Percentiles rank a stretch among this genome's conserved stretches.
Conservation (phyloP, 1,140 invertebrate species). For the Monochamus saltuarius region DNA sequence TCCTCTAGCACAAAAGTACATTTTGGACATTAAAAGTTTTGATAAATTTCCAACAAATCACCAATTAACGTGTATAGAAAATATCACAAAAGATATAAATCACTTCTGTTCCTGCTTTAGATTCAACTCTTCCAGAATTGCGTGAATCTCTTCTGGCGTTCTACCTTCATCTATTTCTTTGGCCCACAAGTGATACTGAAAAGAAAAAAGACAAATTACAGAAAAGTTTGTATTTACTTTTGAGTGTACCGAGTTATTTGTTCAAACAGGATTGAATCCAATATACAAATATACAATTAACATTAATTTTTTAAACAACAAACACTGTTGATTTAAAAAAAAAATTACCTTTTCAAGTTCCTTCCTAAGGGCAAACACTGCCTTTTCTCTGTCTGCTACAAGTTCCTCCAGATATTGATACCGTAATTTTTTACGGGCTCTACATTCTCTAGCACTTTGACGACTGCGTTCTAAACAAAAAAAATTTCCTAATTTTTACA, state of each 20-base stretch:
- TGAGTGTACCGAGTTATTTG: no score
- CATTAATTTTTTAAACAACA: no score
- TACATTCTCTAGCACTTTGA: conserved; percentile 95
- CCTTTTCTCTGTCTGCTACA: conserved; percentile 89
- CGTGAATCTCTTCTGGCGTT: conserved; percentile 74
- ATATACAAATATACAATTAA: no score
- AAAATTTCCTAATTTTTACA: neutral
- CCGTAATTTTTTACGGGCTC: conserved; percentile 93
- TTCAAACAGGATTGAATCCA: no score
- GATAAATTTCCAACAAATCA: no score
- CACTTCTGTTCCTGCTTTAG: conserved; percentile 60
- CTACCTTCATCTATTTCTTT: conserved; percentile 76
- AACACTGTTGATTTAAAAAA: no score
- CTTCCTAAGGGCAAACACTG: conserved; percentile 84
- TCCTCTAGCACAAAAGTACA: no score
- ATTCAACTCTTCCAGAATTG: conserved; percentile 68
- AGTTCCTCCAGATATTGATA: conserved; percentile 98
- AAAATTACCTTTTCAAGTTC: conserved; percentile 93
- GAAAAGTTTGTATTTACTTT: no score
- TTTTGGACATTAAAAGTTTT: no score
- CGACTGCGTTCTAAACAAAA: conserved; percentile 81
- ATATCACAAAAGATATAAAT: neutral
- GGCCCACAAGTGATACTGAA: conserved; percentile 79
- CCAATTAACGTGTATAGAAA: no score
- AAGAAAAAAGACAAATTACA: conserved; percentile 36